phyloP scores from a whole-genome alignment of 2,888 invertebrate species.

The Leistus spinibarbis region DNA sequence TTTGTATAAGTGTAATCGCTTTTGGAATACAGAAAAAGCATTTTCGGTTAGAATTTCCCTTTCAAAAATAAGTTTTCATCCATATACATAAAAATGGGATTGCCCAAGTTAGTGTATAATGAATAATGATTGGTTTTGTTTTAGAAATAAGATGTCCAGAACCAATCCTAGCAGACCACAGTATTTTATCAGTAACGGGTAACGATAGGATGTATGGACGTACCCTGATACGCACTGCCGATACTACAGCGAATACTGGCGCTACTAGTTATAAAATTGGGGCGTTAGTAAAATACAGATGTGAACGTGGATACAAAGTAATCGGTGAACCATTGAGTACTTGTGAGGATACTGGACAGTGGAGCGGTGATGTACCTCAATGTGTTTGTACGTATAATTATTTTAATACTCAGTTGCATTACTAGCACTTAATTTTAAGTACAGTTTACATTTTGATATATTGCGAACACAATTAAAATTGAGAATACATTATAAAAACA shows the following conservation, averaged over 20 bases:
- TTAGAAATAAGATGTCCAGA: constrained; percentile 87
- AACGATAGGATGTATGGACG: constrained; percentile 90
- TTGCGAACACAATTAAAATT: too few species aligned
- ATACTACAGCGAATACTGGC: constrained; percentile 64
- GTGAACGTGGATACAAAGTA: constrained; percentile 85
- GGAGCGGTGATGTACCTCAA: constrained; percentile 82
- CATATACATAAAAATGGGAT: too few species aligned
- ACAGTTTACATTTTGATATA: too few species aligned
- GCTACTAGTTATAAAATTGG: constrained; percentile 85
- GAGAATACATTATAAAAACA: too few species aligned
- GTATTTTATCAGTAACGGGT: constrained; percentile 86
- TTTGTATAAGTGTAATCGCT: not conserved
- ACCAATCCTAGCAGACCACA: constrained; percentile 81
- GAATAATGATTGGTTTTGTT: constrained; percentile 43
- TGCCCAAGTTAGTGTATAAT: too few species aligned
- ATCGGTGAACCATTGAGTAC: constrained; percentile 83
- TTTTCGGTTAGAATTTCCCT: too few species aligned
- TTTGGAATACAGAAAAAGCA: too few species aligned
- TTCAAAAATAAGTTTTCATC: too few species aligned
- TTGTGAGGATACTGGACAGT: constrained; percentile 83
- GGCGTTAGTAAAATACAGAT: constrained; percentile 85
- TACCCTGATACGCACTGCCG: constrained; percentile 77
- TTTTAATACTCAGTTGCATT: too few species aligned
- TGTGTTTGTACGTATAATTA: constrained; percentile 77
- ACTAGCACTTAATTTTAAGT: too few species aligned